A percentile compares a stretch with the other conserved stretches of the same genome.
These are phyloP conservation scores for Copidosoma aretas DNA, from an alignment of 2,888 invertebrate species.

Conservation along the genomic window DNA sequence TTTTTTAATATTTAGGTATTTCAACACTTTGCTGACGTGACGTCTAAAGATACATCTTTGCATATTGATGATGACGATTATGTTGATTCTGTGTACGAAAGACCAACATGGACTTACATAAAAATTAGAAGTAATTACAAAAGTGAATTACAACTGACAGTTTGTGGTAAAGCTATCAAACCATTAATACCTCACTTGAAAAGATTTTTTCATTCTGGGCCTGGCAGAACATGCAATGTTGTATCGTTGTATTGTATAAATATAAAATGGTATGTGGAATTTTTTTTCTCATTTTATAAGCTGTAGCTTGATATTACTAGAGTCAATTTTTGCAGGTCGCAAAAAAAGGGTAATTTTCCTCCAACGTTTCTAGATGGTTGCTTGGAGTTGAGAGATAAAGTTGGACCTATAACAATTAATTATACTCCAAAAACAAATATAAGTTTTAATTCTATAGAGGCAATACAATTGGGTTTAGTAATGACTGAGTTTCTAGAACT, in stretches of 20 bases:
- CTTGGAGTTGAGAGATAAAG: slow-evolving; percentile 34
- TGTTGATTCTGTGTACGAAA: slow-evolving; percentile 28
- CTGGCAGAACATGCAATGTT: slow-evolving; percentile 31
- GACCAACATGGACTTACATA: slow-evolving; percentile 33
- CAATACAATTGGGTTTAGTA: slow-evolving; percentile 25
- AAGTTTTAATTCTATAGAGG: slow-evolving; percentile 32
- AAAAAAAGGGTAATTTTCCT: slow-evolving; percentile 23
- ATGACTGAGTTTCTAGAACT: slow-evolving; percentile 23
- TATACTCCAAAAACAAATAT: slow-evolving; percentile 30
- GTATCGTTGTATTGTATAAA: slow-evolving; percentile 34
- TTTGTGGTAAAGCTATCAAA: slow-evolving; percentile 28
- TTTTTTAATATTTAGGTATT: slow-evolving; percentile 21
- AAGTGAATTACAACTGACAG: slow-evolving; percentile 31
- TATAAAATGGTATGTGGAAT: slow-evolving; percentile 18
- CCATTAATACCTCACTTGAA: slow-evolving; percentile 16
- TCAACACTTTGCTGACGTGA: slow-evolving; percentile 25
- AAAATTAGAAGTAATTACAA: slow-evolving; percentile 39
- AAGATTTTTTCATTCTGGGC: slow-evolving; percentile 24
- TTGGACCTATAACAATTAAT: slow-evolving; percentile 34
- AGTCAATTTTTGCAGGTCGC: slow-evolving; percentile 20
- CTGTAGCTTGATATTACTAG: background rate
- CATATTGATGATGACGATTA: slow-evolving; percentile 4
- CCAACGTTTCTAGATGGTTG: slow-evolving; percentile 24
- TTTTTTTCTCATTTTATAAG: background rate
- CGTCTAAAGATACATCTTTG: background rate